Conservation (phyloP, 1,140 invertebrate genomes). For the Philotrypesis tridentata region DNA sequence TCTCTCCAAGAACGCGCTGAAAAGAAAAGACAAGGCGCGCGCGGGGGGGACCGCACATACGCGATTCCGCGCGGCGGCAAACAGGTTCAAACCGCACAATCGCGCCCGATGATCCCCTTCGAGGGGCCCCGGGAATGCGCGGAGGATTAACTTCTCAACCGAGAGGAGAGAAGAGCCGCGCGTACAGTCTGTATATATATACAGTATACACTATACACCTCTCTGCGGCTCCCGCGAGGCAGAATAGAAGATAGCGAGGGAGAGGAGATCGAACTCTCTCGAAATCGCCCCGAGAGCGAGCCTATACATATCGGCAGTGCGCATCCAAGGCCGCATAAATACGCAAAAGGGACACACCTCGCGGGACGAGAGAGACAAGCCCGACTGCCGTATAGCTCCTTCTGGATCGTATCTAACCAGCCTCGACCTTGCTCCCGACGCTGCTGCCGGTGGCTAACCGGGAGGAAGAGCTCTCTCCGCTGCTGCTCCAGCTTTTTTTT, state of each 20-base stretch:
- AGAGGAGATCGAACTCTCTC: background rate
- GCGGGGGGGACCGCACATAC: background rate
- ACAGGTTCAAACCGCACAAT: constrained; percentile 31
- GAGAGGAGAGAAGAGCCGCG: background rate
- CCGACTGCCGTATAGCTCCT: background rate
- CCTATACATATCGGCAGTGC: background rate
- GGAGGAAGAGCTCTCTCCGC: no score
- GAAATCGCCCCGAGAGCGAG: constrained; percentile 3
- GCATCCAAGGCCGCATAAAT: constrained; percentile 16
- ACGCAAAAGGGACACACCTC: constrained; percentile 15
- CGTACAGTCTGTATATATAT: no score
- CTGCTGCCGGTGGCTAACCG: background rate
- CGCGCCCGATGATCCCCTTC: constrained; percentile 21
- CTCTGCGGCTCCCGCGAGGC: constrained; percentile 11
- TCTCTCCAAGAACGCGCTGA: background rate
- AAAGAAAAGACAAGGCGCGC: background rate
- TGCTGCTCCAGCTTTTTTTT: background rate
- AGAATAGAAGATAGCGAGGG: constrained; percentile 13
- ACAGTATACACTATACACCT: no score
- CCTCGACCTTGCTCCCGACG: background rate
- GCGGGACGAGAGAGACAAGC: background rate
- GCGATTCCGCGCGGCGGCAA: background rate
- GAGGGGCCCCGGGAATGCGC: constrained; percentile 12
- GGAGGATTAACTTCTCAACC: constrained; percentile 36
- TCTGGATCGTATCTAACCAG: background rate